Evolutionary conservation across 2,888 invertebrate species (phyloP).

Genomic region (Cactoblastis cactorum): DNA sequence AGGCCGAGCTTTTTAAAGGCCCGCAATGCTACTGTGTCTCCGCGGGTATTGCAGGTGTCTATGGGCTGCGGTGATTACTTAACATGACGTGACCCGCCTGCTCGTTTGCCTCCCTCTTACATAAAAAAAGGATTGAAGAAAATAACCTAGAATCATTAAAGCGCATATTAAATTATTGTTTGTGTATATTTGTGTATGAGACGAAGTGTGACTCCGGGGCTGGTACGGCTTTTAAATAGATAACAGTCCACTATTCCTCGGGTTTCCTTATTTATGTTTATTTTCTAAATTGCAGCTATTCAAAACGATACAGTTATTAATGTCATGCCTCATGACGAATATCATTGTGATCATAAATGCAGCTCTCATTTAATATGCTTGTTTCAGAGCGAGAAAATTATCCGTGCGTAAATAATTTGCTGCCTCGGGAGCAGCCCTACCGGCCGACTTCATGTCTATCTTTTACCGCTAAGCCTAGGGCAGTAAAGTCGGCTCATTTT

Average conservation of each 20-base stretch:
- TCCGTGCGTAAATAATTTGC: conserved; percentile 49
- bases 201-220: not conserved
- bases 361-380: conserved; percentile 51
- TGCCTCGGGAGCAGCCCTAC: conserved; percentile 59
- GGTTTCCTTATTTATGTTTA: not conserved
- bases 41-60: too few species aligned
- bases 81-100: too few species aligned
- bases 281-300: not conserved
- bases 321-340: conserved; percentile 24
- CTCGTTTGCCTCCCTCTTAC: too few species aligned
- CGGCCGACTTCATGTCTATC: conserved; percentile 65
- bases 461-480: conserved; percentile 77
- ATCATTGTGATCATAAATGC: conserved; percentile 47
- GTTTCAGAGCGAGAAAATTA: conserved; percentile 53
- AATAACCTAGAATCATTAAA: too few species aligned
- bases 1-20: too few species aligned
- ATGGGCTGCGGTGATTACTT: too few species aligned
- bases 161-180: too few species aligned
- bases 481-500: conserved; percentile 67
- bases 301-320: conserved; percentile 8
- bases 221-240: not conserved
- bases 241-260: not conserved
- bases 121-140: too few species aligned
- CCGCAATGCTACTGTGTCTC: too few species aligned
- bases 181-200: too few species aligned